Evolutionary conservation across 2,888 invertebrate genomes (phyloP).

Genomic region (Rhodophaea formosa): DNA sequence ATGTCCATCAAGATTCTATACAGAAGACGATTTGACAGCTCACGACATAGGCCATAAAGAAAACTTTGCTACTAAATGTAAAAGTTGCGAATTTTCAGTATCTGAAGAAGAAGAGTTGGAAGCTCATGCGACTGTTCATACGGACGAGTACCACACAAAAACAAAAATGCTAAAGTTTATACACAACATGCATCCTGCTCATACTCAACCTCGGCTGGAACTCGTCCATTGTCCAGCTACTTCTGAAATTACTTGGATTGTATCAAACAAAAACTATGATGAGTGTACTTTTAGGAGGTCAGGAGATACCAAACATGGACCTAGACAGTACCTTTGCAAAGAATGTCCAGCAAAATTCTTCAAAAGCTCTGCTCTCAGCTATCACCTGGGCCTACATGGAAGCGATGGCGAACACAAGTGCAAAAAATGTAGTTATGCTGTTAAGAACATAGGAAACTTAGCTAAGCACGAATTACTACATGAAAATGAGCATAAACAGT

Average conservation of each 20-base stretch:
- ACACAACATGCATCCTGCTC: slow-evolving; percentile 83
- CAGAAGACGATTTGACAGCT: slow-evolving; percentile 86
- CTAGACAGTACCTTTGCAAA: slow-evolving; percentile 77
- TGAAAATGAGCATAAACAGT: slow-evolving; percentile 57
- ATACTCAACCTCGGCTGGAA: slow-evolving; percentile 83
- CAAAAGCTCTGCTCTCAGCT: slow-evolving; percentile 85
- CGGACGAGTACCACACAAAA: slow-evolving; percentile 89
- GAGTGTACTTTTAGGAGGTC: slow-evolving; percentile 45
- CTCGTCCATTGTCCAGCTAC: slow-evolving; percentile 53
- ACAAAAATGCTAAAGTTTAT: slow-evolving; percentile 85
- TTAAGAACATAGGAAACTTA: slow-evolving; percentile 84
- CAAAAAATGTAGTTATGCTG: slow-evolving; percentile 85
- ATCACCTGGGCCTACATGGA: slow-evolving; percentile 86
- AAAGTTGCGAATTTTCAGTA: slow-evolving; percentile 89
- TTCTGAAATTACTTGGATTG: slow-evolving; percentile 71
- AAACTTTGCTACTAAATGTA: slow-evolving; percentile 84
- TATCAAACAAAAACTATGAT: slow-evolving; percentile 50
- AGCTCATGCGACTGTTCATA: slow-evolving; percentile 87
- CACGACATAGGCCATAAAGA: slow-evolving; percentile 87
- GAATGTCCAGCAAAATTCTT: slow-evolving; percentile 88
- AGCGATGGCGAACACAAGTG: slow-evolving; percentile 84
- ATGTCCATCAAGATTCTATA: slow-evolving; percentile 92
- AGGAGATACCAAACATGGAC: slow-evolving; percentile 51
- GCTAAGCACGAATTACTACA: slow-evolving; percentile 84
- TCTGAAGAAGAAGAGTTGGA: slow-evolving; percentile 85